Evolutionary conservation across 2,113 vertebrate genomes (phyloP).

Genomic region (Oreochromis tanganicae): DNA sequence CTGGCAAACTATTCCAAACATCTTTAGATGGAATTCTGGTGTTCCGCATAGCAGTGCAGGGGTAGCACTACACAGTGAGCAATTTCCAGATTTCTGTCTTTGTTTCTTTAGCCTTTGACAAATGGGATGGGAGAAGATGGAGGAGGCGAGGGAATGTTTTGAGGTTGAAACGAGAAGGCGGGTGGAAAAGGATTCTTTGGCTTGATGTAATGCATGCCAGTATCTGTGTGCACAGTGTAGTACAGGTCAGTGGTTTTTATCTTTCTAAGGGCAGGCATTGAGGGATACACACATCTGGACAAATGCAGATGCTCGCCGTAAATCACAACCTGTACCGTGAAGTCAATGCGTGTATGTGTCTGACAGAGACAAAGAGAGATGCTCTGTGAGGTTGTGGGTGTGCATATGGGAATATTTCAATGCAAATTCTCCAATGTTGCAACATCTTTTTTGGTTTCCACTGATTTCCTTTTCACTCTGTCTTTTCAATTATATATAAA

Average conservation of each 20-base stretch:
- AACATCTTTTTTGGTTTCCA: not conserved
- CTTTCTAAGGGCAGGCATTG: slow-evolving; percentile 58
- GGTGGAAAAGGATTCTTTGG: slow-evolving; percentile 53
- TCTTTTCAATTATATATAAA: not conserved
- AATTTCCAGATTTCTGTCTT: slow-evolving; percentile 44
- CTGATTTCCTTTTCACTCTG: not conserved
- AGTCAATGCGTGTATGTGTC: slow-evolving; percentile 25
- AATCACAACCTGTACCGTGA: slow-evolving; percentile 55
- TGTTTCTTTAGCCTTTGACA: slow-evolving; percentile 72
- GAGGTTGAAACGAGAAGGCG: slow-evolving; percentile 27
- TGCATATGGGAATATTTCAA: slow-evolving; percentile 22
- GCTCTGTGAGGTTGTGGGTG: slow-evolving; percentile 15
- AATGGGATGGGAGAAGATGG: slow-evolving; percentile 54
- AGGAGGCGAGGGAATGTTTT: slow-evolving; percentile 60
- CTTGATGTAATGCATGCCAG: slow-evolving; percentile 70
- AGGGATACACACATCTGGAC: slow-evolving; percentile 71
- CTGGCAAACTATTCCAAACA: slow-evolving; percentile 62
- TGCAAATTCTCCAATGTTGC: not conserved
- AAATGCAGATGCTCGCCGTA: slow-evolving; percentile 61
- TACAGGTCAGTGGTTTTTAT: slow-evolving; percentile 70
- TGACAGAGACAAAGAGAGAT: slow-evolving; percentile 31
- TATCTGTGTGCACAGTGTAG: slow-evolving; percentile 46
- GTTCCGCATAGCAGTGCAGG: slow-evolving; percentile 12
- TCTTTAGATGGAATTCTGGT: slow-evolving; percentile 56
- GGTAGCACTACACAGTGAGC: slow-evolving; percentile 9